These are phyloP conservation scores for Avahi laniger DNA, from an alignment of 2,797 vertebrate genomes.

Conservation along the genomic window DNA sequence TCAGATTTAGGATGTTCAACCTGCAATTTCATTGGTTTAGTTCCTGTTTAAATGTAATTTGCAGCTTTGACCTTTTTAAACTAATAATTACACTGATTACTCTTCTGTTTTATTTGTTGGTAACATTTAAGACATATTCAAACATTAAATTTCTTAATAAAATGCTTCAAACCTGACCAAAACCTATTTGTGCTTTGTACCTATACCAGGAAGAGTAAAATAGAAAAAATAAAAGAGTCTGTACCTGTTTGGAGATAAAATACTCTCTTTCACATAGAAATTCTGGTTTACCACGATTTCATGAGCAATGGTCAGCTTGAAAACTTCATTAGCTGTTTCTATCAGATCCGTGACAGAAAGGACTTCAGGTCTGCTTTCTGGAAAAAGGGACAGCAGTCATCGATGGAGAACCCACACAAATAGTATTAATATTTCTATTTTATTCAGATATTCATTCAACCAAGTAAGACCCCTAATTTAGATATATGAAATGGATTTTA, in stretches of 20 bases:
- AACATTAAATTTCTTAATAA: not conserved
- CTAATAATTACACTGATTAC: not conserved
- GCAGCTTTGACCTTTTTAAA: not conserved
- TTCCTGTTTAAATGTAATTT: not conserved
- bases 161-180: not conserved
- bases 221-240: not conserved
- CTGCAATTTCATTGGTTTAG: not conserved
- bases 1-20: not conserved
- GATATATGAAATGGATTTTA: not conserved
- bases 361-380: slow-evolving; percentile 79
- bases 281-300: slow-evolving; percentile 83
- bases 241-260: slow-evolving; percentile 79
- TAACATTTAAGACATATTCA: not conserved
- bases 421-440: not conserved
- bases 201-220: not conserved
- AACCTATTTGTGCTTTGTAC: not conserved
- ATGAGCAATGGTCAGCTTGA: slow-evolving; percentile 81
- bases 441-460: not conserved
- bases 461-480: not conserved
- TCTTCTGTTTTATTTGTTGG: not conserved
- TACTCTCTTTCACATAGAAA: slow-evolving; percentile 79
- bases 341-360: slow-evolving; percentile 76
- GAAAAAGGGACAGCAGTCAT: not conserved
- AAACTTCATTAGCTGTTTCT: slow-evolving; percentile 80
- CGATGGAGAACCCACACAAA: not conserved